Conservation (phyloP, 92 coral and sea anemone species). For the Micromussa lordhowensis region DNA sequence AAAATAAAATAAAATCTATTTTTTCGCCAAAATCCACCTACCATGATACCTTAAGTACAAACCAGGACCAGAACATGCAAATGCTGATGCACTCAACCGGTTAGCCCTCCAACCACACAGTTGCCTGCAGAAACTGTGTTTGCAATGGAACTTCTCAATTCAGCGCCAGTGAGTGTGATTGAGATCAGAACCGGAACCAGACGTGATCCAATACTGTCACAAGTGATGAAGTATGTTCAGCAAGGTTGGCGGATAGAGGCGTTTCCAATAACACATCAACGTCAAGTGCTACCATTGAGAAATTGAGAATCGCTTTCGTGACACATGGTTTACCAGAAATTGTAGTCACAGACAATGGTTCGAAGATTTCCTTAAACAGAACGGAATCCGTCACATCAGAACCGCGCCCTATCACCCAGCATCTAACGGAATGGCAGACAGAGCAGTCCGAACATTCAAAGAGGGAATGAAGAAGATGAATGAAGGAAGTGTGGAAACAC, state of each 20-base stretch:
- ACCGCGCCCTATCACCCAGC: slow-evolving; percentile 52
- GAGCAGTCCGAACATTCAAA: slow-evolving; percentile 60
- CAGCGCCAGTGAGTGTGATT: slow-evolving; percentile 31
- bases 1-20: no score
- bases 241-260: slow-evolving; percentile 36
- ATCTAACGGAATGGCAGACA: slow-evolving; percentile 55
- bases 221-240: background rate
- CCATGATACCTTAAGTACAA: no score
- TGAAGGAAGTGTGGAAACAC: slow-evolving; percentile 17
- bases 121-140: slow-evolving; percentile 35
- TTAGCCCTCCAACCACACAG: slow-evolving; percentile 8
- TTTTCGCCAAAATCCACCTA: no score
- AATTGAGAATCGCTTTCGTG: slow-evolving; percentile 38
- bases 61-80: slow-evolving; percentile 53
- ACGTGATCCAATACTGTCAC: no score
- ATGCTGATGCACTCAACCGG: slow-evolving; percentile 53
- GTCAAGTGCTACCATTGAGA: slow-evolving; percentile 31
- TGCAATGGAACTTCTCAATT: slow-evolving; percentile 30
- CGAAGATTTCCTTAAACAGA: slow-evolving; percentile 28
- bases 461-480: slow-evolving; percentile 38
- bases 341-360: slow-evolving; percentile 55
- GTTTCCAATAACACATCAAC: slow-evolving; percentile 28
- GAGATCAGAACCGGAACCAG: slow-evolving; percentile 25
- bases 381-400: slow-evolving; percentile 31
- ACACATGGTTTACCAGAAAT: slow-evolving; percentile 56